Evolutionary conservation across 2,797 vertebrate genomes (phyloP), one percentile per base, ranked within the genome.

Genomic region (Gambusia yucatana): DNA sequence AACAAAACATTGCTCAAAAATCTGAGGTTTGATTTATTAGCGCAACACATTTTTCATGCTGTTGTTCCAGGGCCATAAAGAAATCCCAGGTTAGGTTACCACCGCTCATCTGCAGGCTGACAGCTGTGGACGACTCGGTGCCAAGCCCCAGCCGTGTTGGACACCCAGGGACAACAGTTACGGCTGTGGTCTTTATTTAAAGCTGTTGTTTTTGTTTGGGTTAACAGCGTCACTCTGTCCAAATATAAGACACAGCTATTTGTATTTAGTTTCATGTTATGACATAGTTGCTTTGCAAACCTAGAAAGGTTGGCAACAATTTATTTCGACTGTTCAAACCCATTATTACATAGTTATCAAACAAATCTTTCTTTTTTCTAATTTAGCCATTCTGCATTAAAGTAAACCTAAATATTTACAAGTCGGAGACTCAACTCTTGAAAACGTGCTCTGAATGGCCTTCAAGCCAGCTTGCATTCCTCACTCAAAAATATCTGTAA

Each of bases 111-210:
- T 87, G 77, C 74, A 82, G 71, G 43, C 84, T 10, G 89, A 95
- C 96, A 96, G 96, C 96, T 96, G 96, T 71, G 91, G 95, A 95
- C 95, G 74, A 70, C 59, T 86, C 84, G 95, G 96, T 93, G 96
- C 95, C 96, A 89, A 88, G 90, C 92, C 92, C 94, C 89, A 76
- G 86, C 90, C 69, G 92, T 91, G 95, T 87, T 75, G 82, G 85
- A 86, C 90, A 91, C 90, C 73, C 77, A 57, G 44, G 50, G 92
- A 94, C 91, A 86, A 85, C 44, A 69, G 79, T 73, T 86, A 80
- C 41, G 76, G 82, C 87, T 84, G 84, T 75, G 52, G 47, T 67
- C 36, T 52, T 79, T 61, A 63, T 88, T 92, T 77, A 87, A 85
- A 87, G 75, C 76, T 86, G 91, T 93, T 94, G 85, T 91, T 94